These are phyloP conservation scores for Trypoxylus dichotomus DNA, from an alignment of 1,140 invertebrate genomes.

Conservation along the genomic window DNA sequence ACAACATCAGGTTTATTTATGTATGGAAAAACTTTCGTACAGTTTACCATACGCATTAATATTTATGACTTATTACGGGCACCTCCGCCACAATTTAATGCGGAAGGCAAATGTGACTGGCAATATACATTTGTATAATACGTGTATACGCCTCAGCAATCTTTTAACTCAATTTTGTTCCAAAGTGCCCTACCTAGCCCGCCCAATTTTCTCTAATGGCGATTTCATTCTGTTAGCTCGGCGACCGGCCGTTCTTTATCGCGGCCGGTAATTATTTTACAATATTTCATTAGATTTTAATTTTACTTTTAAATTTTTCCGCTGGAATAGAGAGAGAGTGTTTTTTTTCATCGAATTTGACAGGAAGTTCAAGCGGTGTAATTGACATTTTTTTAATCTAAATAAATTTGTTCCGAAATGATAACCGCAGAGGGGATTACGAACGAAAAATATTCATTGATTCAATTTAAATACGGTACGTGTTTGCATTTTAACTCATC, in stretches of 20 bases:
- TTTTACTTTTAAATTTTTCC: too few relatives aligned
- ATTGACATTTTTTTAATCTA: too few relatives aligned
- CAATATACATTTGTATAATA: neutral
- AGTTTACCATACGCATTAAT: conserved; percentile 2
- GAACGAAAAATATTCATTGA: too few relatives aligned
- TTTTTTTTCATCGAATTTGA: too few relatives aligned
- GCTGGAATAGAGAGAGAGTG: too few relatives aligned
- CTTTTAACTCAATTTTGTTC: neutral
- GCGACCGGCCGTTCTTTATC: neutral
- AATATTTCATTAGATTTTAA: neutral
- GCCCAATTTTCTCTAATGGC: neutral
- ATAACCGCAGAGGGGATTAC: too few relatives aligned
- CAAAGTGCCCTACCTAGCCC: neutral
- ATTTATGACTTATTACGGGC: neutral
- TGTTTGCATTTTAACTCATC: too few relatives aligned
- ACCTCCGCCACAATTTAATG: neutral
- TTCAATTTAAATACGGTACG: too few relatives aligned
- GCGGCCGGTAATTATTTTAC: neutral
- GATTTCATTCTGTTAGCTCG: neutral
- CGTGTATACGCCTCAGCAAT: neutral
- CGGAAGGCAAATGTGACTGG: neutral
- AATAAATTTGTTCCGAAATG: too few relatives aligned
- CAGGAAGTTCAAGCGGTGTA: too few relatives aligned
- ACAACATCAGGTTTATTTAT: neutral
- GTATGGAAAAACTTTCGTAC: neutral